A percentile compares a stretch with the other conserved stretches of the same genome.
Conservation (phyloP, 1,140 invertebrate genomes). For the Apis laboriosa region DNA sequence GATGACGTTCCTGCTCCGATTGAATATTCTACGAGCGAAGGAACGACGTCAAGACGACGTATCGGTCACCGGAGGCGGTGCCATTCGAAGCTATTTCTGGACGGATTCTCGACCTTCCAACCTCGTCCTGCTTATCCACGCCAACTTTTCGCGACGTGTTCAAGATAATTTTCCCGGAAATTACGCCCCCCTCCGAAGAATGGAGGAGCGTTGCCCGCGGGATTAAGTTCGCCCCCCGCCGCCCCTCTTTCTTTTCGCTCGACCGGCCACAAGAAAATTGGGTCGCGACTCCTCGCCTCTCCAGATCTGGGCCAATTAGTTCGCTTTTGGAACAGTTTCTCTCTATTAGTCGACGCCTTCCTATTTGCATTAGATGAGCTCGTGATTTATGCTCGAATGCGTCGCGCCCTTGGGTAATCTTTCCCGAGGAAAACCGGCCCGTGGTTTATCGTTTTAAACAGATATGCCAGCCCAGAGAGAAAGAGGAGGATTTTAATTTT, state of each 20-base stretch:
- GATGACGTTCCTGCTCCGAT: conserved; percentile 47
- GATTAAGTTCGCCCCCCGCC: neutral
- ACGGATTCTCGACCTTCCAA: conserved; percentile 1
- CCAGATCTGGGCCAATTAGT: conserved; percentile 25
- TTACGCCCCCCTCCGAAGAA: neutral
- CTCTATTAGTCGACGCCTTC: neutral
- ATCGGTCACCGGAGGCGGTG: conserved; percentile 29
- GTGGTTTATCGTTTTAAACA: neutral
- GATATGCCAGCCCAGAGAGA: neutral
- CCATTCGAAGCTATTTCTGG: conserved; percentile 31
- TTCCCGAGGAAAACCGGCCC: neutral
- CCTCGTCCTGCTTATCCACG: conserved; percentile 12
- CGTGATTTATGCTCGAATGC: neutral
- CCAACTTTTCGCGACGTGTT: neutral
- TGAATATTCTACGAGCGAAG: conserved; percentile 49
- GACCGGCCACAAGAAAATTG: neutral
- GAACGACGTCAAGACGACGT: conserved; percentile 45
- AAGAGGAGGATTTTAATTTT: too few species aligned
- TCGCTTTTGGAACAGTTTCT: neutral
- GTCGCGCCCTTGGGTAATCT: neutral
- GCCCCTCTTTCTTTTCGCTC: neutral
- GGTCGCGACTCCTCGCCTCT: neutral
- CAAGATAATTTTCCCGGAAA: conserved; percentile 3
- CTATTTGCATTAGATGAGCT: conserved; percentile 7
- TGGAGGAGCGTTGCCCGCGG: neutral